A percentile compares a stretch with the other conserved stretches of the same genome.
These are phyloP conservation scores for fruit fly (Drosophila melanogaster) DNA, from an alignment of 1,140 invertebrate genomes.

Conservation along the genomic window DNA sequence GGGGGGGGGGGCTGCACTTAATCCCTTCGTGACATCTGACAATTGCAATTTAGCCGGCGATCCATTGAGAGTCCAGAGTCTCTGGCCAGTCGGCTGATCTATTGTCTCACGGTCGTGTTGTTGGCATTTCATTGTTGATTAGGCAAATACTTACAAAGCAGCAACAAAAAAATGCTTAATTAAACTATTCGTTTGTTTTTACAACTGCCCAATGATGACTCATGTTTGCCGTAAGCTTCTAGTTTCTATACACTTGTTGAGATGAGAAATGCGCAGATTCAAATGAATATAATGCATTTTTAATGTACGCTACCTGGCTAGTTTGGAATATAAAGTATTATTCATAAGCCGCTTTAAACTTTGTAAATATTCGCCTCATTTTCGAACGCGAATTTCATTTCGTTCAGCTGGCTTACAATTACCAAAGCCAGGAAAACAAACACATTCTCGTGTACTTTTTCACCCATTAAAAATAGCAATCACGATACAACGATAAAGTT, in stretches of 20 bases:
- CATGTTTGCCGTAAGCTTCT: neutral
- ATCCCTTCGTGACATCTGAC: conserved; percentile 66
- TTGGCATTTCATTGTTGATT: conserved; percentile 32
- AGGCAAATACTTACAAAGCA: conserved; percentile 11
- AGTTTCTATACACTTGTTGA: neutral
- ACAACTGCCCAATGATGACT: conserved; percentile 9
- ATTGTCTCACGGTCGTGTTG: conserved; percentile 36
- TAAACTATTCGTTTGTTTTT: conserved; percentile 9
- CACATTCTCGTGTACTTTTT: conserved; percentile 1
- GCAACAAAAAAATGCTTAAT: conserved; percentile 11
- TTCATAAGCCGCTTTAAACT: too few species aligned
- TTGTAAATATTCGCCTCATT: too few species aligned
- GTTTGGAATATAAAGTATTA: neutral
- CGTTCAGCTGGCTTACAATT: neutral
- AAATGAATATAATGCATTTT: neutral
- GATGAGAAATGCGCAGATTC: neutral
- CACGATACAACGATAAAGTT: conserved; percentile 19
- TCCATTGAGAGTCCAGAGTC: conserved; percentile 20
- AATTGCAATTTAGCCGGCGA: conserved; percentile 40
- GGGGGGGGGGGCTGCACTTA: neutral
- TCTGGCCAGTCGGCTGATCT: conserved; percentile 5
- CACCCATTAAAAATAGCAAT: conserved; percentile 1
- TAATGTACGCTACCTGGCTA: too few species aligned
- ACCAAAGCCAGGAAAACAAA: neutral
- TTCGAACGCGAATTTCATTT: neutral